A percentile compares a stretch with the other conserved stretches of the same genome.
These are phyloP conservation scores for Reticulitermes speratus DNA, from an alignment of 1,140 invertebrate genomes.

Conservation along the genomic window DNA sequence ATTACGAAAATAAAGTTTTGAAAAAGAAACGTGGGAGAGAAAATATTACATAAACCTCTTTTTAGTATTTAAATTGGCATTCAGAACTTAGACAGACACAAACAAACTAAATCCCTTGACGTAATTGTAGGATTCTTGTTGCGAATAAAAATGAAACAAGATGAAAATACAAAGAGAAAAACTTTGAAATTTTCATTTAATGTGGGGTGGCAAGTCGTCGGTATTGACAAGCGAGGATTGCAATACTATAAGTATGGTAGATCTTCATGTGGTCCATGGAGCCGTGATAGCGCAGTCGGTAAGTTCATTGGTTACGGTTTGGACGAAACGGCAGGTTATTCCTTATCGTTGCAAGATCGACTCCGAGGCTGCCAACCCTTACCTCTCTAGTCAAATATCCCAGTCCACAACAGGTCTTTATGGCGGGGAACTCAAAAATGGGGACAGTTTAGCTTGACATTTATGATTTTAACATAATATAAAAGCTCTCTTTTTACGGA, in stretches of 20 bases:
- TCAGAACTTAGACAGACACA: not conserved
- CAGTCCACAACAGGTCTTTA: too few relatives aligned
- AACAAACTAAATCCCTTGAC: not conserved
- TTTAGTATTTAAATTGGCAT: not conserved
- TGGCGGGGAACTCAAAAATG: too few relatives aligned
- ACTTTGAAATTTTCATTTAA: not conserved
- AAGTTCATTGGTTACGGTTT: too few relatives aligned
- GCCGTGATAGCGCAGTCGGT: too few relatives aligned
- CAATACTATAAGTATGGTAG: not conserved
- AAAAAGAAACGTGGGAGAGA: not conserved
- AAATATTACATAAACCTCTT: constrained; percentile 1
- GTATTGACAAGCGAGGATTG: not conserved
- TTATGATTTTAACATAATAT: too few relatives aligned
- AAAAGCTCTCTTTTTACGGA: too few relatives aligned
- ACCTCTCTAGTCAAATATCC: too few relatives aligned
- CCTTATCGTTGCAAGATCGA: too few relatives aligned
- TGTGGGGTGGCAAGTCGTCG: not conserved
- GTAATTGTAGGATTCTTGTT: not conserved
- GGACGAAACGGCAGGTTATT: too few relatives aligned
- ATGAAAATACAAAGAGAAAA: not conserved
- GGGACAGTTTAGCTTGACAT: too few relatives aligned
- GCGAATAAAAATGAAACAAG: not conserved
- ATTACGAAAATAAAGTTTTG: not conserved
- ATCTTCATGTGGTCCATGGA: too few relatives aligned
- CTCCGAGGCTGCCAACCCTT: too few relatives aligned